A percentile compares a stretch with the other conserved stretches of the same genome.
phyloP scores from a whole-genome alignment of 1,140 invertebrate species.

The Caenorhabditis remanei region DNA sequence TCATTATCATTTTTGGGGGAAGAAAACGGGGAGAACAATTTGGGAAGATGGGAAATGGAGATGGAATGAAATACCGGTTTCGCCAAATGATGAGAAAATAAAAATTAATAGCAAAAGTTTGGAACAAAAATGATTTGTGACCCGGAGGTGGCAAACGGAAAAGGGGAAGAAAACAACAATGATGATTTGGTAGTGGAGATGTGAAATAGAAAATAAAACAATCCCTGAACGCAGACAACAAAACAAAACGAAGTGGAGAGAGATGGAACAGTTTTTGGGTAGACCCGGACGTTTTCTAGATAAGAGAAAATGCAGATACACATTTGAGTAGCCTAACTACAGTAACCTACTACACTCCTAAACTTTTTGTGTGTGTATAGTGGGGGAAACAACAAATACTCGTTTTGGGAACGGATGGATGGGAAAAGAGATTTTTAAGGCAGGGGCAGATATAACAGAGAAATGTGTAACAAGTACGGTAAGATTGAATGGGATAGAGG shows the following conservation, averaged over 20 bases:
- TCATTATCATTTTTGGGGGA: constrained; percentile 14
- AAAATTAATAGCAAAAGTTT: constrained; percentile 39
- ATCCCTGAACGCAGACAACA: constrained; percentile 54
- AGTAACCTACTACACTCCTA: constrained; percentile 53
- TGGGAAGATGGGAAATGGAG: neutral
- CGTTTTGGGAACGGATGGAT: constrained; percentile 44
- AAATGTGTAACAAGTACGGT: constrained; percentile 53
- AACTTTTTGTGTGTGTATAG: constrained; percentile 16
- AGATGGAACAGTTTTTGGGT: constrained; percentile 40
- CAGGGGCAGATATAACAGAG: constrained; percentile 39
- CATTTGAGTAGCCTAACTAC: constrained; percentile 28
- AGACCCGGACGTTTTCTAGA: constrained; percentile 54
- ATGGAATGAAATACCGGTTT: constrained; percentile 48
- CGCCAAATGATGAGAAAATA: constrained; percentile 38
- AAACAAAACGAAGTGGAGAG: constrained; percentile 28
- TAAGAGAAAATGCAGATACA: constrained; percentile 56
- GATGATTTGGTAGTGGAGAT: constrained; percentile 30
- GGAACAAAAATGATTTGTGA: constrained; percentile 34
- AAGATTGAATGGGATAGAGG: neutral
- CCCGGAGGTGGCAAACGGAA: constrained; percentile 45
- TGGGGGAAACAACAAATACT: constrained; percentile 10
- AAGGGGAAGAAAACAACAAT: constrained; percentile 24
- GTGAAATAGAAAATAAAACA: constrained; percentile 17
- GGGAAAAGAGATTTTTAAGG: constrained; percentile 13
- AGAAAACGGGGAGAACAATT: neutral